Conservation (phyloP, 2,113 vertebrate species). For the Zosterops hypoxanthus region DNA sequence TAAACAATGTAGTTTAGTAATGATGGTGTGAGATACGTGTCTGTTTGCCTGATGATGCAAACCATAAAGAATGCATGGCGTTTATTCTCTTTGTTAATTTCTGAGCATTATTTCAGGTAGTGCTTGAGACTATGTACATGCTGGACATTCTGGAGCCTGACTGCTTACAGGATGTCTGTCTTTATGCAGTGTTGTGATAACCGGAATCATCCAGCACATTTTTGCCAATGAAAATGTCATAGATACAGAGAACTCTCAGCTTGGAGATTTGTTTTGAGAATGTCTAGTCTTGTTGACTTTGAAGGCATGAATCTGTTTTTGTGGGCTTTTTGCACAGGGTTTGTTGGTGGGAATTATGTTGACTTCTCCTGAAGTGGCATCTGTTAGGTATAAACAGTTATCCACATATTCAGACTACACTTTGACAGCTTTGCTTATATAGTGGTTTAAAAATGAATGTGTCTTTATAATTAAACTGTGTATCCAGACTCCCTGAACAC, state of each 20-base stretch:
- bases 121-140: neutral
- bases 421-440: neutral
- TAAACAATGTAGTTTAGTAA: neutral
- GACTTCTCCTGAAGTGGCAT: neutral
- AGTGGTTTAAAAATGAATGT: neutral
- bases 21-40: neutral
- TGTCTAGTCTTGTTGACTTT: neutral
- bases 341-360: neutral
- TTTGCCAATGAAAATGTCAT: neutral
- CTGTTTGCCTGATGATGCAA: neutral
- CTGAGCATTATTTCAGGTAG: neutral
- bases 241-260: neutral
- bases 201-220: neutral
- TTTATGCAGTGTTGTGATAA: neutral
- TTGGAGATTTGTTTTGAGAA: neutral
- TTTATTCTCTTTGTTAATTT: neutral
- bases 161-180: neutral
- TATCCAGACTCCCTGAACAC: neutral
- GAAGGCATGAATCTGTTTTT: neutral
- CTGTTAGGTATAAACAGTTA: neutral
- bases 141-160: neutral
- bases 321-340: neutral
- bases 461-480: neutral
- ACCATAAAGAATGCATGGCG: neutral
- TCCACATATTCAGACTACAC: neutral